phyloP scores from a whole-genome alignment of 2,113 vertebrate genomes.

The Pituophis catenifer region DNA sequence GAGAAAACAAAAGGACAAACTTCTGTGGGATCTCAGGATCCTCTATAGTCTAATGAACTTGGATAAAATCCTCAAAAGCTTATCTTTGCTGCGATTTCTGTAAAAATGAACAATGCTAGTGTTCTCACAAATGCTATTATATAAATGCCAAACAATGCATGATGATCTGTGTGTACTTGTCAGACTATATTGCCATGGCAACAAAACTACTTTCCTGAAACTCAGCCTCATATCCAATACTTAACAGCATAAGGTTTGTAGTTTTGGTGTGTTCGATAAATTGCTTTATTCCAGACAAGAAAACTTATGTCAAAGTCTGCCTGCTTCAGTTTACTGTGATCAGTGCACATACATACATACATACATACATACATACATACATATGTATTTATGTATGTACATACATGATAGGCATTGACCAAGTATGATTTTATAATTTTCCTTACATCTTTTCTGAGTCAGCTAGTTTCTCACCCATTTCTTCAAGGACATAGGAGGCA shows the following conservation, averaged over 20 bases:
- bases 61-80: neutral
- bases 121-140: neutral
- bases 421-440: neutral
- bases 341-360: neutral
- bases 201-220: neutral
- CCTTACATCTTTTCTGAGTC: neutral
- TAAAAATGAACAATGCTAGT: neutral
- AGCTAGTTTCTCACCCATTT: neutral
- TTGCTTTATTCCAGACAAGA: neutral
- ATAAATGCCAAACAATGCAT: neutral
- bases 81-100: neutral
- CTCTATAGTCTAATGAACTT: neutral
- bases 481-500: neutral
- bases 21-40: neutral
- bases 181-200: neutral
- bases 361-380: neutral
- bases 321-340: neutral
- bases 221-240: neutral
- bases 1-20: neutral
- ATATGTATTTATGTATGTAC: neutral
- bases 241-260: neutral
- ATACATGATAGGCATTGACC: neutral
- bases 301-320: neutral
- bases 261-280: neutral
- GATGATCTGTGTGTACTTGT: neutral